phyloP scores from a whole-genome alignment of 2,797 vertebrate genomes.

The Dendrocincla fuliginosa region DNA sequence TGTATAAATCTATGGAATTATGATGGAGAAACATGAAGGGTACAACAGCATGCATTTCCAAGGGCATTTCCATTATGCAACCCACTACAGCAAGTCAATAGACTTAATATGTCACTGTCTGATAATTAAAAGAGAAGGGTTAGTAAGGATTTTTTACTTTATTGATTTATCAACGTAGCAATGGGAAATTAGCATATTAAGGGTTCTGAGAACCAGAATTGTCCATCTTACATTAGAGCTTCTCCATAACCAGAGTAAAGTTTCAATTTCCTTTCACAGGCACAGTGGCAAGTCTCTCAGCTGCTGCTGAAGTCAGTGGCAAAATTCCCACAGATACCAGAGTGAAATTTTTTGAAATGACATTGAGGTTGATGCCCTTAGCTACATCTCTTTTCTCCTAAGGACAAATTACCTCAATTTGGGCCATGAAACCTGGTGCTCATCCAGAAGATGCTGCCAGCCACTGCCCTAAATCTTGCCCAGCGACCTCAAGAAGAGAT shows the following conservation, averaged over 20 bases:
- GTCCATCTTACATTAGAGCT: neutral
- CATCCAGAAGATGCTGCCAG: neutral
- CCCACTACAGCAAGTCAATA: conserved; percentile 35
- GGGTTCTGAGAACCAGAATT: neutral
- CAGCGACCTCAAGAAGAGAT: neutral
- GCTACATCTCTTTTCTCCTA: neutral
- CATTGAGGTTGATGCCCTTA: neutral
- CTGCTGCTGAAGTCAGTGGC: neutral
- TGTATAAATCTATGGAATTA: conserved; percentile 65
- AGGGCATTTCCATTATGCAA: conserved; percentile 52
- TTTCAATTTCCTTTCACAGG: neutral
- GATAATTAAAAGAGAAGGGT: conserved; percentile 43
- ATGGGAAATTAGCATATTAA: neutral
- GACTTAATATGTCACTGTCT: conserved; percentile 9
- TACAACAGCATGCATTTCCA: conserved; percentile 20
- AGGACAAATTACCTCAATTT: neutral
- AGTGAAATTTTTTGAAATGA: neutral
- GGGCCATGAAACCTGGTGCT: neutral
- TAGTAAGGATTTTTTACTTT: conserved; percentile 5
- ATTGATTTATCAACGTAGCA: conserved; percentile 24
- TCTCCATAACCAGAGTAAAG: neutral
- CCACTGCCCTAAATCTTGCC: neutral
- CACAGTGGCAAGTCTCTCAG: neutral
- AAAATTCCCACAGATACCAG: neutral
- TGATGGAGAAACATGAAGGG: conserved; percentile 27